phyloP scores from a whole-genome alignment of 2,113 vertebrate genomes.

The Nicator chloris region DNA sequence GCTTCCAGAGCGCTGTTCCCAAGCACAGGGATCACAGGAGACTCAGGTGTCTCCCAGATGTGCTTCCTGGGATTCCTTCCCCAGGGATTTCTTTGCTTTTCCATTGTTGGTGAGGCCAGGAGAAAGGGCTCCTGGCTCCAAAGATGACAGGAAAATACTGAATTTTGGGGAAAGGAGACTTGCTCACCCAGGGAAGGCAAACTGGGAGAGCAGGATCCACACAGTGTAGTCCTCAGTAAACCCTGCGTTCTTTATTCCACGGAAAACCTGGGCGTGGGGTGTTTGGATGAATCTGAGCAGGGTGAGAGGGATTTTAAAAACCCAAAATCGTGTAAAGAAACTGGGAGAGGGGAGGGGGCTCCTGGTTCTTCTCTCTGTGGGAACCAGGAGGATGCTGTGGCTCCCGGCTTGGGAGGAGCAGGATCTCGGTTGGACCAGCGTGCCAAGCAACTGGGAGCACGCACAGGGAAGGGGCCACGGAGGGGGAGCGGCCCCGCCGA shows the following conservation, averaged over 20 bases:
- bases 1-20: neutral
- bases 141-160: fast-evolving
- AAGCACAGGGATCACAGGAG: neutral
- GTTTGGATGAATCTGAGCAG: neutral
- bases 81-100: neutral
- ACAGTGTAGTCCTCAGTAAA: fast-evolving
- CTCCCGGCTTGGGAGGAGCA: neutral
- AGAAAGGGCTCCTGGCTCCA: neutral
- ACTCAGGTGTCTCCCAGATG: fast-evolving
- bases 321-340: fast-evolving
- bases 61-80: neutral
- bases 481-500: neutral
- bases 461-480: neutral
- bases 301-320: no score
- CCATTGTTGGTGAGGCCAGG: neutral
- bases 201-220: neutral
- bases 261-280: neutral
- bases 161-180: neutral
- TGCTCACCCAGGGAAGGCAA: fast-evolving
- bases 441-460: fast-evolving
- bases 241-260: neutral
- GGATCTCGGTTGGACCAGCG: fast-evolving
- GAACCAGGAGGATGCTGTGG: fast-evolving
- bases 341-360: neutral
- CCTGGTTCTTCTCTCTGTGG: neutral